Percentiles rank a stretch among this genome's conserved stretches.
phyloP scores from a whole-genome alignment of 2,888 invertebrate species.

The Euspilapteryx auroguttella region DNA sequence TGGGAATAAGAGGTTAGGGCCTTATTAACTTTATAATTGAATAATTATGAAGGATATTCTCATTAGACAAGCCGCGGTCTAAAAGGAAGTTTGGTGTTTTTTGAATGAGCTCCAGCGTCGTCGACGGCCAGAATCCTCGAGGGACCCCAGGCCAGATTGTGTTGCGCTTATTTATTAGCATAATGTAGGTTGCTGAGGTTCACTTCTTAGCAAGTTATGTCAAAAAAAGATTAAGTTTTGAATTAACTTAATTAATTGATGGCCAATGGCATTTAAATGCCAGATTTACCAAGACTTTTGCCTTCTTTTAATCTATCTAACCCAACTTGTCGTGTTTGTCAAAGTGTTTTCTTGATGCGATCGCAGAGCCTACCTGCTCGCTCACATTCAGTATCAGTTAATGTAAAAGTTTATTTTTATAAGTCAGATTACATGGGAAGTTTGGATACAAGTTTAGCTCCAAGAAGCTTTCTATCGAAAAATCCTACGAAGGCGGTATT shows the following conservation, averaged over 20 bases:
- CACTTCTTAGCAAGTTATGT: no score
- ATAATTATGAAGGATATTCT: conserved; percentile 24
- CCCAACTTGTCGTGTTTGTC: background rate
- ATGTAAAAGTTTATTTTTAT: conserved; percentile 64
- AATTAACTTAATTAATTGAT: no score
- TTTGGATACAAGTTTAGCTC: conserved; percentile 41
- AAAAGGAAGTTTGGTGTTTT: conserved; percentile 13
- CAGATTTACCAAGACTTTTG: conserved; percentile 43
- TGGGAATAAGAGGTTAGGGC: conserved; percentile 14
- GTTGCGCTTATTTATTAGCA: conserved; percentile 8
- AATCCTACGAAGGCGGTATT: conserved; percentile 42
- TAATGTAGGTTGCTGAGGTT: conserved; percentile 8
- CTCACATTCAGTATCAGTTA: conserved; percentile 59
- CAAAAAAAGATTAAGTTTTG: no score
- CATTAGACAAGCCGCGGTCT: conserved; percentile 16
- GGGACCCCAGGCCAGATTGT: conserved; percentile 6
- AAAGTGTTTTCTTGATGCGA: conserved; percentile 4
- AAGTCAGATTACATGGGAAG: conserved; percentile 59
- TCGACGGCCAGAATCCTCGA: conserved; percentile 7
- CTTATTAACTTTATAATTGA: conserved; percentile 22
- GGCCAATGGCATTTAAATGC: no score
- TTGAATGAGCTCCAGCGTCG: conserved; percentile 6
- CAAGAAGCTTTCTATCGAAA: conserved; percentile 50
- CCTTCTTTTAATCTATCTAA: conserved; percentile 5
- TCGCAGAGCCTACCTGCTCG: conserved; percentile 34